Percentiles rank a stretch among this genome's conserved stretches.
These are phyloP conservation scores for Bombyx mori DNA, from an alignment of 1,140 invertebrate species.

Conservation along the genomic window ASM3026992v2 NC_085119.1:4947501-4948000, in stretches of 20 bases:
- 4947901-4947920: slow-evolving; percentile 33
- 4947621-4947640: slow-evolving; percentile 94
- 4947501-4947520: no score
- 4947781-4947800: slow-evolving; percentile 3
- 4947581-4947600: slow-evolving; percentile 97
- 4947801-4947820: slow-evolving; percentile 62
- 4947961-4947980: no score
- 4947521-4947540: no score
- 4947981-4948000: no score
- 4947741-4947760: slow-evolving; percentile 4
- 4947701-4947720: slow-evolving; percentile 97
- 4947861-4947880: slow-evolving; percentile 82
- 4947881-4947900: slow-evolving; percentile 49
- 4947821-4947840: slow-evolving; percentile 88
- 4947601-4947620: slow-evolving; percentile 95
- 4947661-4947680: slow-evolving; percentile 94
- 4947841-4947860: slow-evolving; percentile 90
- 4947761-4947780: neutral
- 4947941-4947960: no score
- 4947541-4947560: slow-evolving; percentile 91
- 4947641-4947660: slow-evolving; percentile 89
- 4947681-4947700: slow-evolving; percentile 97
- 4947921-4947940: no score
- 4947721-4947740: slow-evolving; percentile 91
- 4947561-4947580: slow-evolving; percentile 96